phyloP scores from a whole-genome alignment of 2,888 invertebrate species.

The Agrotis exclamationis region DNA sequence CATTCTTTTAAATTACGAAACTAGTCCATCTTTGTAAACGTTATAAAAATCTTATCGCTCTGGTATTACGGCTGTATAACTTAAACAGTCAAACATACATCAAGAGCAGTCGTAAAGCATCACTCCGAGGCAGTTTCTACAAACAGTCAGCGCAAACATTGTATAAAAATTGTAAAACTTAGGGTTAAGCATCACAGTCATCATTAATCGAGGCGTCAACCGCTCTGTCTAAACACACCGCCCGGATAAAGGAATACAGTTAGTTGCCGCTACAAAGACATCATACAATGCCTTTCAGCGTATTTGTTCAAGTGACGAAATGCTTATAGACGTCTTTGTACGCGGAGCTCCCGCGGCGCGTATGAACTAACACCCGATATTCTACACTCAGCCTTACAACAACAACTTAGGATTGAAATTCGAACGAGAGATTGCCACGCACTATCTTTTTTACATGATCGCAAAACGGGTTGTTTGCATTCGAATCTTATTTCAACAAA shows the following conservation, averaged over 20 bases:
- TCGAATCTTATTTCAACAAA: conserved; percentile 54
- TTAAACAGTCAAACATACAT: conserved; percentile 57
- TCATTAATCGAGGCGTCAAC: conserved; percentile 85
- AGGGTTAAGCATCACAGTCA: conserved; percentile 62
- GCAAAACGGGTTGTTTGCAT: conserved; percentile 60
- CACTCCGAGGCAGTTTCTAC: conserved; percentile 69
- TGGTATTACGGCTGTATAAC: conserved; percentile 32
- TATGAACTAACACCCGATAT: conserved; percentile 58
- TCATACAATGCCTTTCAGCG: conserved; percentile 82
- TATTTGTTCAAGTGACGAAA: conserved; percentile 84
- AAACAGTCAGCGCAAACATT: conserved; percentile 71
- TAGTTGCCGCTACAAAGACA: conserved; percentile 78
- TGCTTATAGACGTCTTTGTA: conserved; percentile 82
- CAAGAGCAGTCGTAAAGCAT: conserved; percentile 61
- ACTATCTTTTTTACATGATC: conserved; percentile 70
- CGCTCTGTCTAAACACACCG: conserved; percentile 81
- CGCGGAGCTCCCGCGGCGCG: conserved; percentile 77
- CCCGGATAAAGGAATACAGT: conserved; percentile 81
- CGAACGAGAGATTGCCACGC: conserved; percentile 57
- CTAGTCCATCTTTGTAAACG: conserved; percentile 31
- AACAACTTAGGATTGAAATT: conserved; percentile 67
- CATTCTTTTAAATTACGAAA: conserved; percentile 10
- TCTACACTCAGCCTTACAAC: conserved; percentile 68
- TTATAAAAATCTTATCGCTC: conserved; percentile 56
- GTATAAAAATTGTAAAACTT: conserved; percentile 64